These are phyloP conservation scores for Origma solitaria DNA, from an alignment of 2,113 vertebrate species.

Conservation along the genomic window DNA sequence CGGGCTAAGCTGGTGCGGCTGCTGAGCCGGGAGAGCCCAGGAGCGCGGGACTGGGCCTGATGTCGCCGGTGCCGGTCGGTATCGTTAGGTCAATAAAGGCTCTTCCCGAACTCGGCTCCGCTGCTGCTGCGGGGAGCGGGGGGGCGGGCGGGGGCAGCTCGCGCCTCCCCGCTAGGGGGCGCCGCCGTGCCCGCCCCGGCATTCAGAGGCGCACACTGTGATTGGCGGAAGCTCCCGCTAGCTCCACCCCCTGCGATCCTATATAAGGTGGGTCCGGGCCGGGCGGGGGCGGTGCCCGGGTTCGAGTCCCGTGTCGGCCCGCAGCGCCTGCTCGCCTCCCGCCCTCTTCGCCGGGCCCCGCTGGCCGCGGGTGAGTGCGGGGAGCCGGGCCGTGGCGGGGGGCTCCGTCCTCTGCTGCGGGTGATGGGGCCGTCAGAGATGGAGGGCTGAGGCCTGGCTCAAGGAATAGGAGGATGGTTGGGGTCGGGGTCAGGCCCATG, in stretches of 20 bases:
- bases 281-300: conserved; percentile 8
- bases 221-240: not conserved
- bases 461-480: not conserved
- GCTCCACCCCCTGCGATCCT: not conserved
- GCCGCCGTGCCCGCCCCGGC: not conserved
- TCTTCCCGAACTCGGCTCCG: not conserved
- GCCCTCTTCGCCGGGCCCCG: not conserved
- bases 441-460: not conserved
- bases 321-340: accelerated
- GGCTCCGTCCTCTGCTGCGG: not conserved
- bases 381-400: not conserved
- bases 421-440: accelerated
- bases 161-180: not conserved
- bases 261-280: not conserved
- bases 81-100: not conserved
- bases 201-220: not conserved
- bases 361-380: not conserved
- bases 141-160: not conserved
- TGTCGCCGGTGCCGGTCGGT: not conserved
- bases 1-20: conserved; percentile 70
- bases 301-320: not conserved
- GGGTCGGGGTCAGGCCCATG: not conserved
- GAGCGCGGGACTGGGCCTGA: conserved; percentile 55
- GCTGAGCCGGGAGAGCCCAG: conserved; percentile 60
- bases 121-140: not conserved